Conservation (phyloP, 1,140 invertebrate species). For the Chelonus insularis region DNA sequence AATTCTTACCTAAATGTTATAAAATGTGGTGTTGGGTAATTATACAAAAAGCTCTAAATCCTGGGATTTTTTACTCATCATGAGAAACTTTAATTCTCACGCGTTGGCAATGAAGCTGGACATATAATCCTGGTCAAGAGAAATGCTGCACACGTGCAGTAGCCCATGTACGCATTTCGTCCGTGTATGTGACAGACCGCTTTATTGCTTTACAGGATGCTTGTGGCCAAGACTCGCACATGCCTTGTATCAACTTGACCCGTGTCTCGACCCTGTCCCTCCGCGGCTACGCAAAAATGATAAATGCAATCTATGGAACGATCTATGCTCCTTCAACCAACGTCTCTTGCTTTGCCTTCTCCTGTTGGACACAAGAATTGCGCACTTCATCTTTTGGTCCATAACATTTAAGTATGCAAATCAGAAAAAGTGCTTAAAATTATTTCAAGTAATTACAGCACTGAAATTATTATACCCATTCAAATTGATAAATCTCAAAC, state of each 20-base stretch:
- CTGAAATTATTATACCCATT: too few relatives aligned
- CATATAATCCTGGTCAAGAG: constrained; percentile 4
- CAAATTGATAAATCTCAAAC: too few relatives aligned
- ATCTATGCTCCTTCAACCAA: constrained; percentile 28
- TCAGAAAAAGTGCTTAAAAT: too few relatives aligned
- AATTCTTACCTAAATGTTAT: too few relatives aligned
- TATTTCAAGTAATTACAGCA: too few relatives aligned
- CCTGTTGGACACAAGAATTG: too few relatives aligned
- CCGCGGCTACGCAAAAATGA: constrained; percentile 32
- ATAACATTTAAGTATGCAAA: too few relatives aligned
- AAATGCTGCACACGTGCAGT: constrained; percentile 23
- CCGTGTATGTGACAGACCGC: constrained; percentile 30
- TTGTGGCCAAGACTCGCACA: constrained; percentile 14
- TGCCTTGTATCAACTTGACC: constrained; percentile 34
- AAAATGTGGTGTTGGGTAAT: too few relatives aligned
- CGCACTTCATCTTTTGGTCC: too few relatives aligned
- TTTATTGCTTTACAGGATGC: constrained; percentile 26
- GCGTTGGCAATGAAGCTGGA: constrained; percentile 5
- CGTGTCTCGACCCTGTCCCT: constrained; percentile 29
- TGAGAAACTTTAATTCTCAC: constrained; percentile 28
- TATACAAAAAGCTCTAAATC: neutral
- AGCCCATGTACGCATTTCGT: constrained; percentile 21
- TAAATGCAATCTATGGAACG: constrained; percentile 31
- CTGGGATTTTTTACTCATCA: constrained; percentile 8
- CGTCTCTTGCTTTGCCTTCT: neutral